Conservation (phyloP, 1,140 invertebrate genomes). For the Argopecten irradians region DNA sequence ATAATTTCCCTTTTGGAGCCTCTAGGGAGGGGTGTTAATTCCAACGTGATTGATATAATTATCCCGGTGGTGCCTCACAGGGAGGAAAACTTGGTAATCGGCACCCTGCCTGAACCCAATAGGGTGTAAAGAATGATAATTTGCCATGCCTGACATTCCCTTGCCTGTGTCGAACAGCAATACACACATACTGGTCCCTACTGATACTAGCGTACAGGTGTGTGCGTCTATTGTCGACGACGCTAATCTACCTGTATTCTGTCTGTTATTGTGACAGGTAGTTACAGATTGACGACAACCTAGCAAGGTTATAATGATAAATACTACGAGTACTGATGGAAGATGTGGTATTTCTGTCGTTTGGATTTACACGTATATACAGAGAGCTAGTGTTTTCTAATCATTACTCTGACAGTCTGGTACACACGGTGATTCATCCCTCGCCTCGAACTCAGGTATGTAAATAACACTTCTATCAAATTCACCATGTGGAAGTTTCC, state of each 20-base stretch:
- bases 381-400: neutral
- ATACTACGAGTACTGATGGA: neutral
- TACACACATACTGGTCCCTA: neutral
- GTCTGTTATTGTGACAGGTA: neutral
- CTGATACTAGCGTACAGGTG: neutral
- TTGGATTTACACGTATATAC: neutral
- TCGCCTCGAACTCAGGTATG: neutral
- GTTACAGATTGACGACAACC: neutral
- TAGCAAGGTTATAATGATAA: neutral
- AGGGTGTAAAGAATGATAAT: constrained; percentile 12
- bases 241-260: neutral
- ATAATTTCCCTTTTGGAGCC: too few relatives aligned
- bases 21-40: too few relatives aligned
- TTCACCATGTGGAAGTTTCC: too few relatives aligned
- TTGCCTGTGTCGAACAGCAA: neutral
- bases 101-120: neutral
- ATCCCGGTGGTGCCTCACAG: neutral
- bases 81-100: neutral
- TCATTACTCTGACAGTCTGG: neutral
- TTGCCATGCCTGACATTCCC: neutral
- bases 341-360: neutral
- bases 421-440: neutral
- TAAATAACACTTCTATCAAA: too few relatives aligned
- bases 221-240: neutral
- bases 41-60: neutral